Base-by-base conservation (phyloP, 1,140 invertebrate species). In the Chlorops oryzae region DNA sequence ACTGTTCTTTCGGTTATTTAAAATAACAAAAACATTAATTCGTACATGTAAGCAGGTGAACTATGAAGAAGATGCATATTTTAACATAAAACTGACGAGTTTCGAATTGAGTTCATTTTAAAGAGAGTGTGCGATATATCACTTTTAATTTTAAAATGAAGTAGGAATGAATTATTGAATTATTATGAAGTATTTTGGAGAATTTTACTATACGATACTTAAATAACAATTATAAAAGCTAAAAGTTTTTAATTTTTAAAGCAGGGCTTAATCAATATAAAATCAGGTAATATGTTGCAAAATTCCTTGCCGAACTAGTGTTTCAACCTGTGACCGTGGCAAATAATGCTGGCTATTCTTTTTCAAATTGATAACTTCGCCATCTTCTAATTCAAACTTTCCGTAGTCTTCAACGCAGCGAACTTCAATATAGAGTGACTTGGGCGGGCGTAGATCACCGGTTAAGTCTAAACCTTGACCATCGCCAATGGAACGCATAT, bases 311-410 rank as follows among this genome's bases (percentile, higher is more conserved):
- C 90, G 77, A 47, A 98, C 92, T 1, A 98, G 77, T 40, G 89
- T 83, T 73, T 98, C 92, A 73, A 92, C 94, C 63, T 93, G 87
- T 3, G 83, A 80, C 55, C 91, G 78, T 9, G 92, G 87, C 25
- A 98, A 73, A 64, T 92, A 88, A 74, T 97, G 92, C 74, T 90
- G 85, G 59, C 87, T 94, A 67, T 97, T 90, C 73, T 94, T 94
- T 70, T 90, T 92, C 1, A 98, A 74, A 45, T 87, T 78, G 20
- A 98, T 81, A 1, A 87, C 80, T 65, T 90, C 86, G 28, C 95
- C 96, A 78, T 95, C 88, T 63, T 92, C 92, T 13, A 95, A 78
- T 73, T 98, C 94, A 64, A 94, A 84, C 73, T 90, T 91, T 1
- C 95, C 95, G 77, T 93, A 94, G 74, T 98, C 92, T 37, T 80